Evolutionary conservation across 1,140 invertebrate species (phyloP).

Genomic region (Riptortus pedestris): DNA sequence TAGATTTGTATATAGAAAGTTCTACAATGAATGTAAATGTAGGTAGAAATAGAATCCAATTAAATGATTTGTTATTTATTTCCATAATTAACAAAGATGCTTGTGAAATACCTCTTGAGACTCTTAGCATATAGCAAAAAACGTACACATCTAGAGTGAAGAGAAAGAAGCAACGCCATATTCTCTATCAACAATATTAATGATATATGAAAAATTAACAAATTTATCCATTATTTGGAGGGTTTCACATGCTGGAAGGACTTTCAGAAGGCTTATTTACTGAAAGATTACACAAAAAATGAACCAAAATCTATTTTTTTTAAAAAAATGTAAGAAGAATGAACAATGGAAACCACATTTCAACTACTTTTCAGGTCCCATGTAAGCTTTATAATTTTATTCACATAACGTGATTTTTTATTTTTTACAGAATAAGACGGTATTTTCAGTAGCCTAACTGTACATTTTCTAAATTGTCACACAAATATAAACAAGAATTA

Average conservation of each 20-base stretch:
- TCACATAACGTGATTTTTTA: not conserved
- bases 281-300: conserved; percentile 8
- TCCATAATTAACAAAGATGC: conserved; percentile 12
- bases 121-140: conserved; percentile 4
- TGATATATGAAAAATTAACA: conserved; percentile 13
- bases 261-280: conserved; percentile 10
- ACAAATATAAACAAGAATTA: not conserved
- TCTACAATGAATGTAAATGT: too few species aligned
- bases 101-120: conserved; percentile 10
- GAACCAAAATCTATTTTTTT: not conserved
- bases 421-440: not conserved
- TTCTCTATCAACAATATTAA: conserved; percentile 4
- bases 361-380: conserved; percentile 7
- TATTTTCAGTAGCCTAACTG: not conserved
- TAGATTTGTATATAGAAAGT: too few species aligned
- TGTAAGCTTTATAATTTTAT: not conserved
- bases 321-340: not conserved
- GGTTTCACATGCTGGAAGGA: conserved; percentile 17
- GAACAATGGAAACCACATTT: not conserved
- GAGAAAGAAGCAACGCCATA: conserved; percentile 11
- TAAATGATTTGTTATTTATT: not conserved
- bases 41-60: not conserved
- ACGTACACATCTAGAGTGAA: conserved; percentile 6
- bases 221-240: conserved; percentile 1
- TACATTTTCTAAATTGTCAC: not conserved